Conservation (phyloP, 2,113 vertebrate species). For the Daboia siamensis region DNA sequence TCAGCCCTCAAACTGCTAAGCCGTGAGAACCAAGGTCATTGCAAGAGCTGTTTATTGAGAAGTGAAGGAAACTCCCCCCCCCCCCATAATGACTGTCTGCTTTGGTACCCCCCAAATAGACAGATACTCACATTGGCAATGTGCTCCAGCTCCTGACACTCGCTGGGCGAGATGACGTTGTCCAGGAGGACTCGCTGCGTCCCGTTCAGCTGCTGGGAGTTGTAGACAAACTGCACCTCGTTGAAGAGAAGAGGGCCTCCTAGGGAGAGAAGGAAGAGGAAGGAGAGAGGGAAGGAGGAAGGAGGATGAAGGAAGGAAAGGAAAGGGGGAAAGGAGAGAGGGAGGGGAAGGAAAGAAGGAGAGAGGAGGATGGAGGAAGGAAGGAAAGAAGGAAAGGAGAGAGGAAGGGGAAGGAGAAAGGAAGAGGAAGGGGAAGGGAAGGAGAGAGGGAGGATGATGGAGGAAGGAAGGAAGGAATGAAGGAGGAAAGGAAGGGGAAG, state of each 20-base stretch:
- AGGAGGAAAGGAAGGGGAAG: no score
- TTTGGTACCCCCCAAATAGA: fast-evolving
- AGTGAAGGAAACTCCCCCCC: no score
- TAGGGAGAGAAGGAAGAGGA: constrained; percentile 46
- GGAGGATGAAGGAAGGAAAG: no score
- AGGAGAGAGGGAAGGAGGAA: not conserved
- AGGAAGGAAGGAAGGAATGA: no score
- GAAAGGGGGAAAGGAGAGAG: not conserved
- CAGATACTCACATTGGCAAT: constrained; percentile 82
- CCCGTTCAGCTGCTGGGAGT: constrained; percentile 87
- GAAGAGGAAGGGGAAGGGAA: not conserved
- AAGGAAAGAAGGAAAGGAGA: not conserved
- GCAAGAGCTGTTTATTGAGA: no score
- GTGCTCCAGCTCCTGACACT: constrained; percentile 83
- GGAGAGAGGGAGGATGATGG: no score
- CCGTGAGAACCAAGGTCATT: no score
- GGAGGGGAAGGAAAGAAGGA: no score
- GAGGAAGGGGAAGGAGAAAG: no score
- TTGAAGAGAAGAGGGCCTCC: constrained; percentile 87
- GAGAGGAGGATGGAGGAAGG: not conserved
- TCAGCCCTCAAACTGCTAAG: no score
- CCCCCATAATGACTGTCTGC: not conserved
- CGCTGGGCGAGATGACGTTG: constrained; percentile 81
- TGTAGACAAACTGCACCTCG: constrained; percentile 79
- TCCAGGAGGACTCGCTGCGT: constrained; percentile 91